Evolutionary conservation across 2,888 invertebrate species (phyloP).

Genomic region (Aproaerema taeniolella): DNA sequence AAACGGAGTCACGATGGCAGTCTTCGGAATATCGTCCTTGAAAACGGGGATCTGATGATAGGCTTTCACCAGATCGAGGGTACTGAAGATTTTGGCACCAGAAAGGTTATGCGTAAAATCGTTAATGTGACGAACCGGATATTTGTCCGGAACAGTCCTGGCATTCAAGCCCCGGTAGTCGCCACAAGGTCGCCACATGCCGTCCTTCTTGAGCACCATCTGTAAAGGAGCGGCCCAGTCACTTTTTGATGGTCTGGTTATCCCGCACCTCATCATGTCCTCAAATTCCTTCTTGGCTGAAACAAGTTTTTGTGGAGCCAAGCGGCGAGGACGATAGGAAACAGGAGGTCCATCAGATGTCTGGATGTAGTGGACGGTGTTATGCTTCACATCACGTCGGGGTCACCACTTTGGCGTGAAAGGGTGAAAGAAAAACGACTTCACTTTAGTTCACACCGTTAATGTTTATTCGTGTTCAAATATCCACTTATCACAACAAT

Average conservation of each 20-base stretch:
- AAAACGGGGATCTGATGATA: constrained; percentile 43
- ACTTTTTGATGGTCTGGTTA: constrained; percentile 23
- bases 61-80: constrained; percentile 34
- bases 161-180: constrained; percentile 27
- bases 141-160: constrained; percentile 26
- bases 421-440: too few species aligned
- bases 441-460: too few species aligned
- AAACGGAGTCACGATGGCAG: constrained; percentile 23
- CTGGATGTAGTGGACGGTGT: constrained; percentile 17
- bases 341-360: constrained; percentile 21
- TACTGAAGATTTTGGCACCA: constrained; percentile 30
- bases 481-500: too few species aligned
- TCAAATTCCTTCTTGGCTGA: constrained; percentile 24
- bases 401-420: too few species aligned
- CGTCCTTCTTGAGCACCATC: constrained; percentile 27
- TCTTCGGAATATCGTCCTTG: constrained; percentile 28
- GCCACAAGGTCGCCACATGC: constrained; percentile 32
- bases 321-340: constrained; percentile 21
- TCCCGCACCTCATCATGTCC: constrained; percentile 22
- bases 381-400: constrained; percentile 13
- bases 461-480: too few species aligned
- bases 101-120: constrained; percentile 29
- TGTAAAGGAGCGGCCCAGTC: constrained; percentile 33
- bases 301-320: too few species aligned
- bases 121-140: constrained; percentile 34